A percentile compares a stretch with the other conserved stretches of the same genome.
Conservation (phyloP, 2,113 vertebrate species). For the Circaetus gallicus region DNA sequence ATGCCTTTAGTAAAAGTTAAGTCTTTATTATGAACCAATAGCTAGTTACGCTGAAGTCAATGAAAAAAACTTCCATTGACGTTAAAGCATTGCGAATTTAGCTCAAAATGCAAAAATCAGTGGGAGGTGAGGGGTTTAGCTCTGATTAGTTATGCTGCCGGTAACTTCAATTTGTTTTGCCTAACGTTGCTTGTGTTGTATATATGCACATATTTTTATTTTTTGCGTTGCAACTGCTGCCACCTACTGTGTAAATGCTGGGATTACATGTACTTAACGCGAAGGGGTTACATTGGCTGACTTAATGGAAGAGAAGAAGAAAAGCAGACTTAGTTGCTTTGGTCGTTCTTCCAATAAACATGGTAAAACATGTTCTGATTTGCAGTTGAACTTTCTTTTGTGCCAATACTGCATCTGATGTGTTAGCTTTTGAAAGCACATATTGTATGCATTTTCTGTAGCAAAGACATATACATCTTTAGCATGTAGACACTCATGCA, state of each 20-base stretch:
- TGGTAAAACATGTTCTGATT: constrained; percentile 85
- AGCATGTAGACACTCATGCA: constrained; percentile 46
- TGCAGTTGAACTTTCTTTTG: constrained; percentile 58
- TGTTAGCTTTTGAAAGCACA: not conserved
- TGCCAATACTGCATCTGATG: constrained; percentile 22
- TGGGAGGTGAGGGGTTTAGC: not conserved
- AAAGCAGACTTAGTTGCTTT: constrained; percentile 93
- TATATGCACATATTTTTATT: constrained; percentile 26
- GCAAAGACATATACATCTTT: not conserved
- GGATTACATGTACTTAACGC: constrained; percentile 85
- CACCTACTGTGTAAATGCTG: constrained; percentile 84
- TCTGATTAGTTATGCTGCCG: not conserved
- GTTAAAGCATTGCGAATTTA: not conserved
- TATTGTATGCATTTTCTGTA: not conserved
- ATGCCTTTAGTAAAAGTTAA: not conserved
- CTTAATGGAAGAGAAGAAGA: constrained; percentile 94
- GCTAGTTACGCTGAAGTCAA: not conserved
- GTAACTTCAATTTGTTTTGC: not conserved
- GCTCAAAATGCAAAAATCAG: not conserved
- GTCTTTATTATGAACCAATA: not conserved
- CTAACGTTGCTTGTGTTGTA: constrained; percentile 34
- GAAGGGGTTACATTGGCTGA: constrained; percentile 95
- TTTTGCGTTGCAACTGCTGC: constrained; percentile 80
- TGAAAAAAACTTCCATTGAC: not conserved
- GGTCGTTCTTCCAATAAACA: constrained; percentile 93